phyloP scores from a whole-genome alignment of 2,113 vertebrate genomes.

The Scalopus aquaticus region DNA sequence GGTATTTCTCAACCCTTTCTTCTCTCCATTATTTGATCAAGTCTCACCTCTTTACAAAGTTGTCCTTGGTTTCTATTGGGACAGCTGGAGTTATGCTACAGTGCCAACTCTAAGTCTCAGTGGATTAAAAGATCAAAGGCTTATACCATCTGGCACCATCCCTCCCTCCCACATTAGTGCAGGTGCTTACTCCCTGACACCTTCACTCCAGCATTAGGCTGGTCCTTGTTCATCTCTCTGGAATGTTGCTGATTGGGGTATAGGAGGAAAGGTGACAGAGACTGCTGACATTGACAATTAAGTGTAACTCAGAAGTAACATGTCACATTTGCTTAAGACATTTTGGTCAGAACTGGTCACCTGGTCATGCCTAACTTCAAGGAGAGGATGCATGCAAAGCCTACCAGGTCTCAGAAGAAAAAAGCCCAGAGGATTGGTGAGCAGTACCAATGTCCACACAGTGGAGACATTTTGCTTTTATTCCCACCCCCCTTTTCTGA shows the following conservation, averaged over 20 bases:
- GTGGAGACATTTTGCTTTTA: neutral
- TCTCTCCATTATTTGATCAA: neutral
- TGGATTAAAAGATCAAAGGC: neutral
- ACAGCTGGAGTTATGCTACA: neutral
- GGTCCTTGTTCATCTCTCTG: neutral
- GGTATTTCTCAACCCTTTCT: neutral
- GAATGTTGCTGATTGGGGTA: neutral
- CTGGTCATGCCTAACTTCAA: neutral
- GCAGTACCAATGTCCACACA: neutral
- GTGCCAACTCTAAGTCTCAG: neutral
- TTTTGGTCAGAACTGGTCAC: neutral
- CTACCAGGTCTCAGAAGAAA: neutral
- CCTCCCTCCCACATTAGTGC: too few relatives aligned
- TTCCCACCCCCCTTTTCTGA: neutral
- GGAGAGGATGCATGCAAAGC: neutral
- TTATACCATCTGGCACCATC: neutral
- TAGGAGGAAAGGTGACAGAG: neutral
- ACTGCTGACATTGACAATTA: neutral
- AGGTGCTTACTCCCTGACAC: rapidly evolving
- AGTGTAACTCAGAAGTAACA: neutral
- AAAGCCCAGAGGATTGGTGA: neutral
- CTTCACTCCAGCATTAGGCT: neutral
- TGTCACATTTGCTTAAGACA: neutral
- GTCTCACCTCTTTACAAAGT: neutral
- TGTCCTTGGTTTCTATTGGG: neutral